Evolutionary conservation across 2,888 invertebrate species (phyloP).

Genomic region (Argyresthia goedartella): DNA sequence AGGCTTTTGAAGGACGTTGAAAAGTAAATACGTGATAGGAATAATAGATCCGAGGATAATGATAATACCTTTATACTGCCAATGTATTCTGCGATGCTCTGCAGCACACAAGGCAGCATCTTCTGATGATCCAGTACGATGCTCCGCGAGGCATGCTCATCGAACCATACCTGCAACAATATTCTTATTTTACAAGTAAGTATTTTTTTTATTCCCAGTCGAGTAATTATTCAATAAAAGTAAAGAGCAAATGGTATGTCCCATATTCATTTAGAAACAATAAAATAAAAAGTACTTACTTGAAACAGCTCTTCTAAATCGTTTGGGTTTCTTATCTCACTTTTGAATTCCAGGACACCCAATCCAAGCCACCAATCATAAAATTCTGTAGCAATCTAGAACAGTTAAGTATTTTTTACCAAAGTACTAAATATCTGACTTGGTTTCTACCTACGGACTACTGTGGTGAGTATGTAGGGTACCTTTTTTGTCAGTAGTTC

Average conservation of each 20-base stretch:
- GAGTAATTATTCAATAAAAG: too few relatives aligned
- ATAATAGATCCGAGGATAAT: not conserved
- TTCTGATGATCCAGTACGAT: conserved; percentile 45
- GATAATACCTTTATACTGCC: conserved; percentile 32
- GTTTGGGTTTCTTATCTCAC: conserved; percentile 59
- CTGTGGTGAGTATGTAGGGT: too few relatives aligned
- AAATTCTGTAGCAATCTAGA: conserved; percentile 66
- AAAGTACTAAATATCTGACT: too few relatives aligned
- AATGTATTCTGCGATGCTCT: conserved; percentile 38
- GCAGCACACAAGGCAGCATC: conserved; percentile 53
- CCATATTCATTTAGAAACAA: not conserved
- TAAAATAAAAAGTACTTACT: conserved; percentile 26
- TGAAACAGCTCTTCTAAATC: conserved; percentile 70
- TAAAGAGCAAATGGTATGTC: not conserved
- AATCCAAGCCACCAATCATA: conserved; percentile 66
- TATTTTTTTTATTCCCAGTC: conserved; percentile 1
- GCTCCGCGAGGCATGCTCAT: conserved; percentile 55
- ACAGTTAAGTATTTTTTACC: conserved; percentile 10
- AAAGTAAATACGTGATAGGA: not conserved
- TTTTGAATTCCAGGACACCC: conserved; percentile 57
- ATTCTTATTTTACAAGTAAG: not conserved
- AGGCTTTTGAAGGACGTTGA: too few relatives aligned
- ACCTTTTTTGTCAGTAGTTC: conserved; percentile 54
- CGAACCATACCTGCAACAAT: conserved; percentile 53
- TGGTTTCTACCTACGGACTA: too few relatives aligned